These are phyloP conservation scores for Gambusia holbrooki DNA, from an alignment of 2,113 vertebrate species.

Conservation along the genomic window DNA sequence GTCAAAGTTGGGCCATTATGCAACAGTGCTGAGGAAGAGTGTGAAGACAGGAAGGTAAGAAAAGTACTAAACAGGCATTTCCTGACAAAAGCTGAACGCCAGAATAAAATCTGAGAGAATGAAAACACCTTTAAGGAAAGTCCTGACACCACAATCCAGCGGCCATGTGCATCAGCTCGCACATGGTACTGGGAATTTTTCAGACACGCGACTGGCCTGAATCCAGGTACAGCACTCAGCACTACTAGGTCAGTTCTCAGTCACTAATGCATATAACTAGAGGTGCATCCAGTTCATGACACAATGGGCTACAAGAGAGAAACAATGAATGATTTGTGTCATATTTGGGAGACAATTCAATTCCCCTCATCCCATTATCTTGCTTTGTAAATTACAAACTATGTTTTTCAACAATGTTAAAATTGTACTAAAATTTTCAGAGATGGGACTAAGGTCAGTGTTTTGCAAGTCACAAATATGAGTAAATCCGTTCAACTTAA, in stretches of 20 bases:
- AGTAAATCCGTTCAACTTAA: no score
- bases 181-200: constrained; percentile 64
- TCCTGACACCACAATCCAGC: constrained; percentile 37
- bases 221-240: constrained; percentile 49
- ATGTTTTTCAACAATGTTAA: no score
- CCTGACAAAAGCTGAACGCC: constrained; percentile 18
- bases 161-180: constrained; percentile 64
- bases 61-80: constrained; percentile 15
- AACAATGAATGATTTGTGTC: neutral
- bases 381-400: no score
- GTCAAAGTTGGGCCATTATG: constrained; percentile 55
- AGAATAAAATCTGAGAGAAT: constrained; percentile 22
- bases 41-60: constrained; percentile 26
- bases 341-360: no score
- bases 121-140: constrained; percentile 27
- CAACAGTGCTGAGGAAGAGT: neutral
- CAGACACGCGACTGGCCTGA: constrained; percentile 43
- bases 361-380: no score
- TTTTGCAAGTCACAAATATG: no score
- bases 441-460: no score
- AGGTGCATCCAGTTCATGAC: neutral
- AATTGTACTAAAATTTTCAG: no score
- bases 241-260: constrained; percentile 34
- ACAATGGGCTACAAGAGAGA: neutral
- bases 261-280: constrained; percentile 25